These are phyloP conservation scores for Fulmarus glacialis DNA, from an alignment of 2,113 vertebrate genomes.

Conservation along the genomic window DNA sequence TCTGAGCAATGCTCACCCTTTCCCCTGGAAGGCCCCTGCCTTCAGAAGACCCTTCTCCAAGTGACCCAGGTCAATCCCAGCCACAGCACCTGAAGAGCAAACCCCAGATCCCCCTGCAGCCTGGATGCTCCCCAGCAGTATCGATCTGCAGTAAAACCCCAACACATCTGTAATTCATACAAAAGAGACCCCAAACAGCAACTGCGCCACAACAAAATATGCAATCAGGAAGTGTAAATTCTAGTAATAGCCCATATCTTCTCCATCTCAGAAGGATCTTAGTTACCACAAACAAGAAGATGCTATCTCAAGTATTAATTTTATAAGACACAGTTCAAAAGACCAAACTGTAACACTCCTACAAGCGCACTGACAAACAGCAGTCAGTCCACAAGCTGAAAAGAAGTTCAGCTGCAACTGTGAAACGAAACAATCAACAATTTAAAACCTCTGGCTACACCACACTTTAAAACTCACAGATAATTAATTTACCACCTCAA, in stretches of 20 bases:
- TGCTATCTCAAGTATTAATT: neutral
- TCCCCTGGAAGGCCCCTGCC: neutral
- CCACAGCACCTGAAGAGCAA: rapidly evolving
- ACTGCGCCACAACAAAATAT: neutral
- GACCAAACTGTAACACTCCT: neutral
- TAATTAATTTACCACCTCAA: neutral
- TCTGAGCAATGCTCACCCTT: neutral
- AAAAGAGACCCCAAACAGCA: neutral
- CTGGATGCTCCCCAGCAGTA: neutral
- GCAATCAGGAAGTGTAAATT: neutral
- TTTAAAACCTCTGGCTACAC: neutral
- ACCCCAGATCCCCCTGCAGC: neutral
- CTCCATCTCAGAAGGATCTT: neutral
- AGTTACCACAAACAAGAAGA: neutral
- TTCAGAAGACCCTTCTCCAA: neutral
- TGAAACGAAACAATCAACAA: neutral
- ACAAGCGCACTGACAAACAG: neutral
- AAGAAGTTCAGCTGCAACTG: neutral
- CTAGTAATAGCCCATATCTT: neutral
- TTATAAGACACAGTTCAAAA: neutral
- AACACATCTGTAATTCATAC: no score
- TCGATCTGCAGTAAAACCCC: neutral
- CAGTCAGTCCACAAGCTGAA: neutral
- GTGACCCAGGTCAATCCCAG: neutral
- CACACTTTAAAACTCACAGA: neutral